A percentile compares a stretch with the other conserved stretches of the same genome.
phyloP scores from a whole-genome alignment of 2,797 vertebrate species.

The Lepidocolaptes lacrymiger region DNA sequence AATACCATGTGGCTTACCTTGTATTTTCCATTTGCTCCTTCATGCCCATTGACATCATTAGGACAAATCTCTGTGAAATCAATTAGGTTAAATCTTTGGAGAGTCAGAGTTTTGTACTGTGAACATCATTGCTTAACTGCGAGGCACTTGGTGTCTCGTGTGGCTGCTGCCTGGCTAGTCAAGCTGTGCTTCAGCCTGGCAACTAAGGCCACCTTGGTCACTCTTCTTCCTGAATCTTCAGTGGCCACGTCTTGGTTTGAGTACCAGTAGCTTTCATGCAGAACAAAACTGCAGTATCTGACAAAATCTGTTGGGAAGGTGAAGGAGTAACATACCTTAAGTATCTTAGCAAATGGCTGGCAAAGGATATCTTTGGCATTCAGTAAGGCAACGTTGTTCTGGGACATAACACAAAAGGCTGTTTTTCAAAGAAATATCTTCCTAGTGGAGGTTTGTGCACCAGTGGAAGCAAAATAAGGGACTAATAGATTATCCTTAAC shows the following conservation, averaged over 20 bases:
- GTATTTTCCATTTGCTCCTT: neutral
- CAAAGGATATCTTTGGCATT: neutral
- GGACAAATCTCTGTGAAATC: neutral
- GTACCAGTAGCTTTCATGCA: neutral
- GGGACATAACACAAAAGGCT: neutral
- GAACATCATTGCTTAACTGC: neutral
- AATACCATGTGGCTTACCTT: neutral
- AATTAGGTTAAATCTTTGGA: neutral
- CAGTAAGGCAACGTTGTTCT: fast-evolving
- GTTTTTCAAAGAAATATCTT: neutral
- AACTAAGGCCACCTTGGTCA: neutral
- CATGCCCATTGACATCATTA: neutral
- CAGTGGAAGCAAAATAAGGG: neutral
- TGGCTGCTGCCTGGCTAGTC: neutral
- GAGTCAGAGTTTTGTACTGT: neutral
- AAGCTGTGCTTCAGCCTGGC: neutral
- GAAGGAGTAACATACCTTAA: neutral
- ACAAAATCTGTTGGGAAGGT: neutral
- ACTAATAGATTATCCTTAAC: neutral
- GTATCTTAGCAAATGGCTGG: neutral
- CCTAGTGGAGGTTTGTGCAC: neutral
- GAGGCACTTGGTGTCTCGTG: neutral
- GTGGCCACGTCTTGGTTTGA: neutral
- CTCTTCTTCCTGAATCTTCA: neutral
- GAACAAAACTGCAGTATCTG: neutral